A percentile compares a stretch with the other conserved stretches of the same genome.
These are phyloP conservation scores for Theristicus caerulescens DNA, from an alignment of 2,113 vertebrate species.

Conservation along the genomic window DNA sequence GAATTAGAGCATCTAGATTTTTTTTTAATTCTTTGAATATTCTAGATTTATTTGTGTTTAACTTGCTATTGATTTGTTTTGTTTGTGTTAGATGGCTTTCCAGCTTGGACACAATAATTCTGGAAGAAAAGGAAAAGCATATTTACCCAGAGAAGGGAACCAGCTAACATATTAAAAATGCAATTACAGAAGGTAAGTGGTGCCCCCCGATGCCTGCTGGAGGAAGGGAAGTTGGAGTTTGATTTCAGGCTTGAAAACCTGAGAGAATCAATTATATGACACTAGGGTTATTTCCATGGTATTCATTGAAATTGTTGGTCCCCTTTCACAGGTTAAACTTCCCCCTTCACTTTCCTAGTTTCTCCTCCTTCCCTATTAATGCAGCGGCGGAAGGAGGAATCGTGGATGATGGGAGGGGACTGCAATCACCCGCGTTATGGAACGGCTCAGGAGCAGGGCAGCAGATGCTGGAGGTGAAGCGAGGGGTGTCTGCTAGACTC, in stretches of 20 bases:
- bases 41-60: neutral
- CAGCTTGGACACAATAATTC: neutral
- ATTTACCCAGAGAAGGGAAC: neutral
- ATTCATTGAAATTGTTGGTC: neutral
- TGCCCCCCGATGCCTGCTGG: neutral
- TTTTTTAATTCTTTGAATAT: neutral
- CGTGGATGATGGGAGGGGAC: accelerated
- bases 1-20: neutral
- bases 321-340: neutral
- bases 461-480: neutral
- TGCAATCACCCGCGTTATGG: accelerated
- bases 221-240: neutral
- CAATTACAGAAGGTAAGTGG: neutral
- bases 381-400: neutral
- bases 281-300: neutral
- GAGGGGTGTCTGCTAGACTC: too few relatives aligned
- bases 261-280: neutral
- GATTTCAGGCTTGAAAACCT: neutral
- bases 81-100: neutral
- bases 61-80: neutral
- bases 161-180: neutral
- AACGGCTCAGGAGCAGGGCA: accelerated
- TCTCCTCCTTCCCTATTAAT: neutral
- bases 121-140: neutral
- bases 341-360: neutral